A percentile compares a stretch with the other conserved stretches of the same genome.
These are phyloP conservation scores for Phoebastria nigripes DNA, from an alignment of 2,797 vertebrate species.

Conservation along the genomic window DNA sequence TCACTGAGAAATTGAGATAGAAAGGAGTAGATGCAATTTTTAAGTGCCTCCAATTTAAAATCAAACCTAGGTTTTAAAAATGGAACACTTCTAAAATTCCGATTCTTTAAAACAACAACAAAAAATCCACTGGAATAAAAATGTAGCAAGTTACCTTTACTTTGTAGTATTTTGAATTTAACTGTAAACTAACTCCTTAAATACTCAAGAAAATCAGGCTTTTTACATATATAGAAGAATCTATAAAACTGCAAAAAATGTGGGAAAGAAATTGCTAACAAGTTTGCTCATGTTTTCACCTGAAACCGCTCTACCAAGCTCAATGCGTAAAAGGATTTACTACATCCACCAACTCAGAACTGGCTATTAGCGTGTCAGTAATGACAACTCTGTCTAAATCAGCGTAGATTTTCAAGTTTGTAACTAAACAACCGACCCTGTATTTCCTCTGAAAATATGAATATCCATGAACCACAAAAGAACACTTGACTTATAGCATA, in stretches of 20 bases:
- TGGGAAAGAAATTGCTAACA: not conserved
- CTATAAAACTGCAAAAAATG: not conserved
- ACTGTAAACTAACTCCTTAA: not conserved
- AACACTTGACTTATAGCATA: fast-evolving
- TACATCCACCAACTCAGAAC: not conserved
- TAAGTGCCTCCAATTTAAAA: not conserved
- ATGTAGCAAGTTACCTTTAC: not conserved
- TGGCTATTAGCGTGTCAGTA: not conserved
- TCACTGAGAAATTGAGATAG: not conserved
- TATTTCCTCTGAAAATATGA: not conserved
- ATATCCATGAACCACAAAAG: not conserved
- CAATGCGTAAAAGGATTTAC: not conserved
- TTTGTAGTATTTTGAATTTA: not conserved
- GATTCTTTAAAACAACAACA: not conserved
- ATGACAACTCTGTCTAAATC: not conserved
- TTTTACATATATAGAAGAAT: not conserved
- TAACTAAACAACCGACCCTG: not conserved
- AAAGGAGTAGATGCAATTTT: not conserved
- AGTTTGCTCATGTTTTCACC: constrained; percentile 13
- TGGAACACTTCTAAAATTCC: not conserved
- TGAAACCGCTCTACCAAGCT: not conserved
- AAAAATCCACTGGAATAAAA: not conserved
- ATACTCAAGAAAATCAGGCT: not conserved
- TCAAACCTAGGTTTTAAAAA: not conserved
- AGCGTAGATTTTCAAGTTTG: not conserved